phyloP scores from a whole-genome alignment of 35 echinoderm and acorn worm genomes.

The Hemicentrotus pulcherrimus region DNA sequence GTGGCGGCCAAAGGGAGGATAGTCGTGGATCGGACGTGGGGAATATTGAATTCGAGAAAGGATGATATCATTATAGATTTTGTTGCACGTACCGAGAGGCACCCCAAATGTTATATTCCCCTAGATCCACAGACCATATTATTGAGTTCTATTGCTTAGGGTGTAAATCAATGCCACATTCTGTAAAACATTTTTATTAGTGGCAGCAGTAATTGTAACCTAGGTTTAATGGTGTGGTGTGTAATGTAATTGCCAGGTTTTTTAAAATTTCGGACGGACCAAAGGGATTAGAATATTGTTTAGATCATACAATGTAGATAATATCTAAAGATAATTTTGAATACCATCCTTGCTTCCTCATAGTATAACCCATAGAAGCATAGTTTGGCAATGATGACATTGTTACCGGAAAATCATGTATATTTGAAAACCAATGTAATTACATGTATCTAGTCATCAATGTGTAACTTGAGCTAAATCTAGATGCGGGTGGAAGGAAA shows the following conservation, averaged over 20 bases:
- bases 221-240: background rate
- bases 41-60: background rate
- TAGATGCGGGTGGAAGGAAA: too few species aligned
- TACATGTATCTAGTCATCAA: too few species aligned
- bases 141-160: background rate
- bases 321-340: background rate
- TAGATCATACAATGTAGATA: background rate
- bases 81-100: background rate
- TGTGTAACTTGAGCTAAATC: too few species aligned
- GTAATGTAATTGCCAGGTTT: background rate
- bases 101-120: background rate
- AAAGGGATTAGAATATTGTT: too few species aligned
- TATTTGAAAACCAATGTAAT: too few species aligned
- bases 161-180: background rate
- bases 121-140: background rate
- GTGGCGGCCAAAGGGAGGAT: background rate
- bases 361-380: too few species aligned
- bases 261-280: too few species aligned
- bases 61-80: slow-evolving; percentile 12
- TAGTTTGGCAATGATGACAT: too few species aligned
- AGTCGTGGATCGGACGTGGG: background rate
- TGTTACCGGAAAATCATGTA: too few species aligned
- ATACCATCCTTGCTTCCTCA: background rate
- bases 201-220: background rate
- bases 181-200: background rate